Base-by-base conservation (phyloP, 1,140 invertebrate species). In the Drosophila tsacasi region DNA sequence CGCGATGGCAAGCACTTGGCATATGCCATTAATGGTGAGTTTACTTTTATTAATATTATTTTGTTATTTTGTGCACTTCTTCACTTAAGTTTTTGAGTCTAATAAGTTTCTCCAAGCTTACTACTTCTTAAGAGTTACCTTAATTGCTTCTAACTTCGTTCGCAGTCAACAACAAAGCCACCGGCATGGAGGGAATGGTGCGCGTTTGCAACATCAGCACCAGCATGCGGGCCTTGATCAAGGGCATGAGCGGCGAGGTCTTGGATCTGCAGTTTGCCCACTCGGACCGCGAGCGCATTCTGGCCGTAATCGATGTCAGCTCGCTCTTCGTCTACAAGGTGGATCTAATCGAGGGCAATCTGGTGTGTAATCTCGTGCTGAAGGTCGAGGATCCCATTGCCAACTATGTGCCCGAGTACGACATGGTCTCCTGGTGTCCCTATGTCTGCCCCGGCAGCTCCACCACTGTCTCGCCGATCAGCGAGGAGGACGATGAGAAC, bases 241-340 rank as follows among this genome's bases (percentile, higher is more conserved):
- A 97, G 93, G 97, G 97, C 46, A 97, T 98, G 94, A 94, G 95
- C 58, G 97, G 97, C 30, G 94, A 96, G 85, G 96, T 99, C 37
- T 95, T 97, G 92, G 98, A 99, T 93, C 92, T 99, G 23, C 95
- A 97, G 10, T 99, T 99, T 94, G 97, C 98, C 19, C 96, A 97
- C 90, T 95, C 96, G 27, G 94, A 95, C 27, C 94, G 95, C 58
- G 95, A 97, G 86, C 95, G 97, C 23, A 94, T 98, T 61, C 93
- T 99, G 15, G 98, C 96, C 2, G 97, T 96, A 81, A 96, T 98
- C 42, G 98, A 99, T 94, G 96, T 96, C 84, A 94, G 94, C 95
- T 93, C 94, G 97, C 49, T 97, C 96, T 93, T 95, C 98, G 90
- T 93, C 57, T 96, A 98, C 93, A 95, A 96, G 77, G 96, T 98